Conservation (phyloP, 2,113 vertebrate genomes). For the Alethe castanea region DNA sequence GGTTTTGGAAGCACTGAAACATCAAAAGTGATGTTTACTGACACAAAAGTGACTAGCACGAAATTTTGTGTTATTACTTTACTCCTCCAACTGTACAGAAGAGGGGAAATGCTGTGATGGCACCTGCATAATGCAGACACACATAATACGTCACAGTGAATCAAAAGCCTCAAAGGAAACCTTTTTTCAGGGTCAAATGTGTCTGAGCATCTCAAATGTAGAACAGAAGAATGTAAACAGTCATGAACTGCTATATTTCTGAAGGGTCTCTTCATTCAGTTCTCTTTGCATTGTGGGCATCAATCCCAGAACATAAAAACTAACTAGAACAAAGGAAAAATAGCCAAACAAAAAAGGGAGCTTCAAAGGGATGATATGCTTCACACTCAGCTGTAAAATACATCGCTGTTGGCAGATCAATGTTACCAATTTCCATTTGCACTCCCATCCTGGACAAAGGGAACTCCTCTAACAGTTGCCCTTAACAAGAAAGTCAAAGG, state of each 20-base stretch:
- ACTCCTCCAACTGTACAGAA: not conserved
- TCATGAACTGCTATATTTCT: not conserved
- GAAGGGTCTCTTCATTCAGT: not conserved
- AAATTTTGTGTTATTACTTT: not conserved
- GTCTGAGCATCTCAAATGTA: not conserved
- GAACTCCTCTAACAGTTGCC: not conserved
- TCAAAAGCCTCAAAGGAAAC: not conserved
- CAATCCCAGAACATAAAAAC: not conserved
- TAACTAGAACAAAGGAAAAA: not conserved
- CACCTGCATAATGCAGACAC: not conserved
- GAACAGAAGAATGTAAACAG: slow-evolving; percentile 19
- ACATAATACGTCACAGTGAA: not conserved
- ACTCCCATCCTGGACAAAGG: not conserved
- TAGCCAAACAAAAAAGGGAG: not conserved
- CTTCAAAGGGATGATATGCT: not conserved
- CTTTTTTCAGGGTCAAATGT: slow-evolving; percentile 2
- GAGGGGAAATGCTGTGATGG: not conserved
- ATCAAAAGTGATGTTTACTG: not conserved
- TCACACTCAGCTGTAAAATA: not conserved
- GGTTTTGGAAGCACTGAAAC: not conserved
- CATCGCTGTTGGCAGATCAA: not conserved
- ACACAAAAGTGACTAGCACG: not conserved
- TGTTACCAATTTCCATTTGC: not conserved
- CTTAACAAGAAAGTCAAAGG: not conserved
- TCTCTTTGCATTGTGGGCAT: not conserved